These are phyloP conservation scores for Callorhinus ursinus DNA, from an alignment of 2,113 vertebrate genomes.

Conservation along the genomic window DNA sequence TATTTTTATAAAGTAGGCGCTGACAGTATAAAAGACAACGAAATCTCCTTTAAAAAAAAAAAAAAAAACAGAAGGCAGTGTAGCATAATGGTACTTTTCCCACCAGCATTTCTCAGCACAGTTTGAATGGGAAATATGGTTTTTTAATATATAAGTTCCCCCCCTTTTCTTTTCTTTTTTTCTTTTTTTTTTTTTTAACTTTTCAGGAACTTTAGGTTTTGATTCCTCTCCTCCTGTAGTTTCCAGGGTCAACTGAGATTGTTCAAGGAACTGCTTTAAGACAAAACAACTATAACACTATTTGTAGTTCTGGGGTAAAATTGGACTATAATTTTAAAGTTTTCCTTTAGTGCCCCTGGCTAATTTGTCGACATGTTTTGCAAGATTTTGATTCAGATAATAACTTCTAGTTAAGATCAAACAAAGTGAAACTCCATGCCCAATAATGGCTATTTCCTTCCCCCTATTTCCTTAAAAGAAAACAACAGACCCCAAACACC, in stretches of 20 bases:
- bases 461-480: constrained; percentile 5
- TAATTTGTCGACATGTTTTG: background rate
- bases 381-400: constrained; percentile 35
- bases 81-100: constrained; percentile 42
- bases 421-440: constrained; percentile 52
- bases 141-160: constrained; percentile 12
- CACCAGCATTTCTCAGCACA: constrained; percentile 46
- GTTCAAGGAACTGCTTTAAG: constrained; percentile 26
- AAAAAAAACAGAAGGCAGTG: background rate
- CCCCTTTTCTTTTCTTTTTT: background rate
- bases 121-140: background rate
- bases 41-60: background rate
- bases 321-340: constrained; percentile 12
- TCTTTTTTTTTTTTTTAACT: background rate
- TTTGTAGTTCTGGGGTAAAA: background rate
- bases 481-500: constrained; percentile 8
- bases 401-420: constrained; percentile 42
- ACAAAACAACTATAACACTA: background rate
- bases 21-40: constrained; percentile 82
- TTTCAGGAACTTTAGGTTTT: constrained; percentile 9
- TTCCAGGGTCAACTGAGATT: constrained; percentile 16
- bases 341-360: background rate
- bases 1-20: constrained; percentile 85
- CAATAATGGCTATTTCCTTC: background rate
- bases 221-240: background rate